Conservation (phyloP, 1,140 invertebrate genomes). For the Sycobia sp. region DNA sequence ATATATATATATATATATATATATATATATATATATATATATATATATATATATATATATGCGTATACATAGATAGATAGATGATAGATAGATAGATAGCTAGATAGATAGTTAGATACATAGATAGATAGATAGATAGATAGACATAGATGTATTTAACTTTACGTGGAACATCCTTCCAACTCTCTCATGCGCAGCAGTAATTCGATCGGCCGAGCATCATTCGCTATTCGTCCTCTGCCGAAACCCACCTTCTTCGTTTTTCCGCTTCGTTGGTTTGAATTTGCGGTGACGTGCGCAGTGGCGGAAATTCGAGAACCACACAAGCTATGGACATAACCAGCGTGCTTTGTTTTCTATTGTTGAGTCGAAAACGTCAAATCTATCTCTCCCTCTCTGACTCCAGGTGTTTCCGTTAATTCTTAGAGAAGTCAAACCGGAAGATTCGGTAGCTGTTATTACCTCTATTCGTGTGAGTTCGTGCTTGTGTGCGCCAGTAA, state of each 20-base stretch:
- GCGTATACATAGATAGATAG: no score
- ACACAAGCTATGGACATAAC: background rate
- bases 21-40: no score
- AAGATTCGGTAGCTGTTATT: background rate
- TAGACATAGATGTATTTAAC: no score
- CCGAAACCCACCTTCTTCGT: background rate
- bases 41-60: no score
- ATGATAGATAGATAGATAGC: no score
- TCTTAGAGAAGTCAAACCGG: background rate
- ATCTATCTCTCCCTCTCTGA: slow-evolving; percentile 2
- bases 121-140: no score
- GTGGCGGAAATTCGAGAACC: slow-evolving; percentile 5
- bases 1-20: no score
- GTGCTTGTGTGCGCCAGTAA: background rate
- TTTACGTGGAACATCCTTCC: no score
- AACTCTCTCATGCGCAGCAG: background rate
- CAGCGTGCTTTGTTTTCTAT: slow-evolving; percentile 16
- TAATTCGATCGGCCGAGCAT: no score
- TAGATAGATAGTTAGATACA: no score
- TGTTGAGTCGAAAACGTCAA: slow-evolving; percentile 21
- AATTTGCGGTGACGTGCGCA: background rate
- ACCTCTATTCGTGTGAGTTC: background rate
- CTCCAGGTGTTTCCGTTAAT: background rate
- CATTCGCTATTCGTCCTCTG: background rate
- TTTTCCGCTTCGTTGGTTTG: background rate